A percentile compares a stretch with the other conserved stretches of the same genome.
Evolutionary conservation across 2,113 vertebrate species (phyloP).

Genomic region (Chaenogobius annularis): DNA sequence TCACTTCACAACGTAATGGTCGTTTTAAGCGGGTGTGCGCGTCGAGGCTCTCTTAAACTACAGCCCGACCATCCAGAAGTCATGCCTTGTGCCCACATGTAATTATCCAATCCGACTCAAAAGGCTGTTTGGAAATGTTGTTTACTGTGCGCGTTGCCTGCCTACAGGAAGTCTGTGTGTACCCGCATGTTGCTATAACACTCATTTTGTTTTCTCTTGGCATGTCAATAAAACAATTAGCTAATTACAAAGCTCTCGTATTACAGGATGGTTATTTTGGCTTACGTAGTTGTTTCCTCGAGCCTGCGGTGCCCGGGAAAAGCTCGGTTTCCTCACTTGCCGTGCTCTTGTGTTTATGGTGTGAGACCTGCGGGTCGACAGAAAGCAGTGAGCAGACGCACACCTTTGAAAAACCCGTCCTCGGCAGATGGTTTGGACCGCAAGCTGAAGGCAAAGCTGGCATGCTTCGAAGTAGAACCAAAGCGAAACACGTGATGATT

Average conservation of each 20-base stretch:
- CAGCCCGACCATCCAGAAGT: not conserved
- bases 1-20: not conserved
- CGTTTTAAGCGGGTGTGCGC: not conserved
- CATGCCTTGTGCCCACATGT: not conserved
- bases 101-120: not conserved
- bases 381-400: slow-evolving; percentile 1
- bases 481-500: not conserved
- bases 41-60: not conserved
- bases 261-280: slow-evolving; percentile 1
- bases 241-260: slow-evolving; percentile 5
- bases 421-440: slow-evolving; percentile 8
- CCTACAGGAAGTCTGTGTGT: slow-evolving; percentile 11
- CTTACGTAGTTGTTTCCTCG: slow-evolving; percentile 7
- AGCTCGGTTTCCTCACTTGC: not conserved
- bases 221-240: slow-evolving; percentile 7
- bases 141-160: slow-evolving; percentile 7
- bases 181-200: slow-evolving; percentile 1
- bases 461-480: not conserved
- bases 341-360: not conserved
- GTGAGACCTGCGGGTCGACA: slow-evolving; percentile 1
- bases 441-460: not conserved
- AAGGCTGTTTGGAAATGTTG: not conserved
- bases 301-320: not conserved
- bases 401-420: not conserved
- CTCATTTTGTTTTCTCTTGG: slow-evolving; percentile 2